phyloP scores from a whole-genome alignment of 2,113 vertebrate genomes.

The Illadopsis cleaveri region DNA sequence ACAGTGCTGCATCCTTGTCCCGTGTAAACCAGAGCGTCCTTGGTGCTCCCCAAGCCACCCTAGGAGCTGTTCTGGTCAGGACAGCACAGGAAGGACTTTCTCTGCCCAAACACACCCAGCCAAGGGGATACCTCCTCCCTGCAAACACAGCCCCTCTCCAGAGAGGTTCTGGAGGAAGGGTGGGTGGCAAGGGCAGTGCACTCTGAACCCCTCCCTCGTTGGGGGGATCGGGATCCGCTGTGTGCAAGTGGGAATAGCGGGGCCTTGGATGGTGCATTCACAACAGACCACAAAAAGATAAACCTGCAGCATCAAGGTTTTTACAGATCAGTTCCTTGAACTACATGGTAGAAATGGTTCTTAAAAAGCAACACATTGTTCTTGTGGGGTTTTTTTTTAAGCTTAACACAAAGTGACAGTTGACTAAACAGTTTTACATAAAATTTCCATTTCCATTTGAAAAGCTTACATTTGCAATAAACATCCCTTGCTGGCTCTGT shows the following conservation, averaged over 20 bases:
- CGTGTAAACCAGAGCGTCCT: accelerated
- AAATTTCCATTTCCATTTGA: conserved; percentile 36
- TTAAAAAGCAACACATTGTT: not conserved
- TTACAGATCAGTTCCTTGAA: not conserved
- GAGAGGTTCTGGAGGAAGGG: not conserved
- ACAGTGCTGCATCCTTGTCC: accelerated
- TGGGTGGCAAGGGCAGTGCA: accelerated
- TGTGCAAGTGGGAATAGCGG: accelerated
- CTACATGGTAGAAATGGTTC: not conserved
- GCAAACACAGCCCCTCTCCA: not conserved
- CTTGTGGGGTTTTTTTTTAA: not conserved
- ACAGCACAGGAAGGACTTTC: accelerated
- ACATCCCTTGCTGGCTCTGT: not conserved
- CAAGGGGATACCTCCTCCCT: too few relatives aligned
- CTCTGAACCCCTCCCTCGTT: accelerated
- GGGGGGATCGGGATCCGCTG: accelerated
- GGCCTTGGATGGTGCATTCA: accelerated
- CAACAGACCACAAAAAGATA: not conserved
- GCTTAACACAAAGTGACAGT: not conserved
- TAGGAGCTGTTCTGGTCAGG: accelerated
- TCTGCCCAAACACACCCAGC: too few relatives aligned
- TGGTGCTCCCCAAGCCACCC: accelerated
- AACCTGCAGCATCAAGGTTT: not conserved
- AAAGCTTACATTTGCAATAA: conserved; percentile 18
- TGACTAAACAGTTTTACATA: conserved; percentile 1